Base-by-base conservation (phyloP, 2,113 vertebrate genomes). In the Procapra przewalskii region DNA sequence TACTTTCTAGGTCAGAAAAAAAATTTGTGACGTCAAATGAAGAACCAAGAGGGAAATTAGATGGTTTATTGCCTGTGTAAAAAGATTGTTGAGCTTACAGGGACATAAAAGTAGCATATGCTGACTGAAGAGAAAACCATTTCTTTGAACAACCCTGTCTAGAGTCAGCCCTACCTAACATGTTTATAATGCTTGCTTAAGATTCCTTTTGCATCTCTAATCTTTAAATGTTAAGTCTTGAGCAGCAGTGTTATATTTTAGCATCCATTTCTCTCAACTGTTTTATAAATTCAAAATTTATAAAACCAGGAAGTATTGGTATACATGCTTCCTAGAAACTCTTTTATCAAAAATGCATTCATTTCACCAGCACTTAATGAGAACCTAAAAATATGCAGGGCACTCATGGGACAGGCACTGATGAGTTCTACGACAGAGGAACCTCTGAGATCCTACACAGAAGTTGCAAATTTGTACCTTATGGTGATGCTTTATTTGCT, bases 241-340 rank as follows among this genome's bases (percentile, higher is more conserved):
- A 80, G 60, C 7, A 62, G 27, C 45, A 89, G 15, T 17, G 50
- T 82, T 45, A 33, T 33, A 19, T 25, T 77, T 90, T 90, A 87
- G 57, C 92, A 92, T 81, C 27, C 23, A 17, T 50, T 81, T 67
- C 43, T 94, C 52, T 33, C 91, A 91, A 81, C 13, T 50, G 10
- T 77, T 97, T 64, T 77, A 94, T 27, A 90, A 89, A 36, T 92
- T 89, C n/a, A 23, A 59, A 95, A 91, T 82, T 88, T 91, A 77
- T 40, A 90, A 81, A 87, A 59, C 60, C 31, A 52, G 21, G 29
- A 31, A 75, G 21, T 75, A 29, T 81, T 43, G 16, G 11, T 48
- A 86, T 27, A 40, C n/a, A 45, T 7, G 33, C 23, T 29, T 94
- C n/a, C 45, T 57, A 89, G 27, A 85, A 97, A 80, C 1, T 7